Evolutionary conservation across 2,888 invertebrate species (phyloP), one percentile per base, ranked within the genome.

Genomic region (Callyntrura guangdongensis): DNA sequence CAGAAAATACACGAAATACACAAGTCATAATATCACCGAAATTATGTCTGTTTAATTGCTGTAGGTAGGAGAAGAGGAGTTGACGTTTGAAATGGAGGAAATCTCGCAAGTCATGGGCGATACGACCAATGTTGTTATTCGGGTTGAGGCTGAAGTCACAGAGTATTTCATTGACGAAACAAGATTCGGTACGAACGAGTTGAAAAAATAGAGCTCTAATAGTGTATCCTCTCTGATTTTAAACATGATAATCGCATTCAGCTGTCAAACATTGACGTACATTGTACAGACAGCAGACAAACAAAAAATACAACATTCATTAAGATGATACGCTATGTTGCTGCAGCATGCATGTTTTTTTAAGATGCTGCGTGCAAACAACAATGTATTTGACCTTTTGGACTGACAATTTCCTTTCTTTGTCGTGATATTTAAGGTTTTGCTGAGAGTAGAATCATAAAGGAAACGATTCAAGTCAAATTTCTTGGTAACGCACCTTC

Each of bases 401-500:
- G 61, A 77, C 49, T 86, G 61, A 86, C 86, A 22, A 45, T 72
- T 72, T 72, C 72, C 56, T 53, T 5, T n/a, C n/a, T 36, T 36
- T 85, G n/a, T 14, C 20, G 4, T 77, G 56, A 53, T 53, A 67
- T 74, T 69, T 27, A 84, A 94, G 94, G 93, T 53, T 94, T 92
- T 79, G 93, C 94, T 53, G 95, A 95, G 88, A 95, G 96, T 0
- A 94, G 95, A 77, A 95, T 96, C 17, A 95, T 95, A 92, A 95
- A 95, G 87, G 95, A 95, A 45, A 94, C 94, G 14, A 94, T 95
- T 17, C 94, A 94, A 86, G 94, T 96, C 2, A 94, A 94, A 87
- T 96, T 96, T 94, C 94, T 96, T 0, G 96, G 96, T 0, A 95
- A 95, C 45, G 94, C 94, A 27, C 95, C 96, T 0, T 94, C 95